These are phyloP conservation scores for Thereva unica DNA, from an alignment of 2,888 invertebrate genomes.

Conservation along the genomic window DNA sequence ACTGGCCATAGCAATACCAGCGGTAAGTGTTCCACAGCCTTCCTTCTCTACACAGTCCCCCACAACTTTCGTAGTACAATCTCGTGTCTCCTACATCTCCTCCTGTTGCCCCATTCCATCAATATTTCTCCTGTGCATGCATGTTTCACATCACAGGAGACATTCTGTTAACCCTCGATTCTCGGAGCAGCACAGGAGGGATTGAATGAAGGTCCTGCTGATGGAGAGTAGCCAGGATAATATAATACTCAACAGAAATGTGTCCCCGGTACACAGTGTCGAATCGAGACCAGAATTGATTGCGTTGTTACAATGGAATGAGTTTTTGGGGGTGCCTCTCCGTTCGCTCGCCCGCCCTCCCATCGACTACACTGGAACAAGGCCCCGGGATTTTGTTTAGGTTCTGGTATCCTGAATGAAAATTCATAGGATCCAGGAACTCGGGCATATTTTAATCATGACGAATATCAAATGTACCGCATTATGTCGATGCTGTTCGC, in stretches of 20 bases:
- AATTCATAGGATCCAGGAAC: constrained; percentile 17
- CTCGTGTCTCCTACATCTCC: too few relatives aligned
- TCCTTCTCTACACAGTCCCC: too few relatives aligned
- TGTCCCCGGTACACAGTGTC: background rate
- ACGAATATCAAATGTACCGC: constrained; percentile 23
- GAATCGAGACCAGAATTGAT: constrained; percentile 25
- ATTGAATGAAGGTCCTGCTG: background rate
- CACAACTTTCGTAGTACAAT: too few relatives aligned
- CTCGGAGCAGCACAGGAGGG: background rate
- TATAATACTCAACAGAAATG: constrained; percentile 12
- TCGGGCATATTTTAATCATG: constrained; percentile 29
- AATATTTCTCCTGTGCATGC: too few relatives aligned
- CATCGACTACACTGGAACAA: too few relatives aligned
- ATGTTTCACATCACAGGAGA: too few relatives aligned
- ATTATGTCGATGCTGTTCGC: background rate
- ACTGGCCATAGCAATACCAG: constrained; percentile 26
- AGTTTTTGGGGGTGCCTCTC: too few relatives aligned
- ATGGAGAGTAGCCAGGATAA: constrained; percentile 5
- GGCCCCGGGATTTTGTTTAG: constrained; percentile 16
- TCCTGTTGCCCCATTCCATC: too few relatives aligned
- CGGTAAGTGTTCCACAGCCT: constrained; percentile 13
- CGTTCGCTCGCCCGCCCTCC: too few relatives aligned
- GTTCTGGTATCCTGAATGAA: constrained; percentile 15
- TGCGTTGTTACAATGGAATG: background rate
- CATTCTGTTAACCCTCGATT: background rate